Evolutionary conservation across 2,888 invertebrate species (phyloP).

Genomic region (Xylocampa areola): DNA sequence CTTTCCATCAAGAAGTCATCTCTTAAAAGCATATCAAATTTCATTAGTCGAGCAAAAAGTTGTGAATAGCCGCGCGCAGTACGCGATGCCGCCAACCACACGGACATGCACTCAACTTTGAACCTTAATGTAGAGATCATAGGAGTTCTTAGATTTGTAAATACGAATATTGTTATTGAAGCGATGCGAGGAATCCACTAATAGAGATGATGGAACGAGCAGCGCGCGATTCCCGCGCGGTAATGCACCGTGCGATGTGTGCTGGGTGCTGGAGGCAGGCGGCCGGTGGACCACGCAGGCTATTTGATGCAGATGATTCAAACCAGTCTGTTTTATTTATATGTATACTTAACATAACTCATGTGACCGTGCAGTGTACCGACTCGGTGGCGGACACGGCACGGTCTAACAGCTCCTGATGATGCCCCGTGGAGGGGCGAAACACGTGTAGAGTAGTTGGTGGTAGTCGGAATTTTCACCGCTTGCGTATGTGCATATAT

Average conservation of each 20-base stretch:
- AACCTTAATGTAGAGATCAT: not conserved
- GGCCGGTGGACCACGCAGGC: too few species aligned
- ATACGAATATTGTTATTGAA: not conserved
- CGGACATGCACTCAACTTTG: not conserved
- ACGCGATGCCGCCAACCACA: not conserved
- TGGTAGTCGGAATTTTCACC: too few species aligned
- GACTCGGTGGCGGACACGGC: too few species aligned
- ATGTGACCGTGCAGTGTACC: too few species aligned
- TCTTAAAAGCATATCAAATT: conserved; percentile 19
- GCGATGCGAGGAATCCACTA: conserved; percentile 1
- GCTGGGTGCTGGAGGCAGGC: too few species aligned
- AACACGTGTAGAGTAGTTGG: too few species aligned
- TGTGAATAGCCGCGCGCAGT: conserved; percentile 10
- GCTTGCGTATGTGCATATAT: too few species aligned
- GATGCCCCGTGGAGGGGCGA: too few species aligned
- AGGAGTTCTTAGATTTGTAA: not conserved
- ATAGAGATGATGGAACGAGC: not conserved
- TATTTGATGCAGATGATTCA: too few species aligned
- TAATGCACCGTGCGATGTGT: not conserved
- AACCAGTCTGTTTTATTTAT: too few species aligned
- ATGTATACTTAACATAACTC: too few species aligned
- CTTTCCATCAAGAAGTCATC: conserved; percentile 6
- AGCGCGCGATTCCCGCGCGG: not conserved
- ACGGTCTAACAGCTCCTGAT: too few species aligned
- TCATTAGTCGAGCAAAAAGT: conserved; percentile 13